Evolutionary conservation across 2,797 vertebrate genomes (phyloP), one percentile per base, ranked within the genome.

Genomic region (Brachyrhaphis roseni): DNA sequence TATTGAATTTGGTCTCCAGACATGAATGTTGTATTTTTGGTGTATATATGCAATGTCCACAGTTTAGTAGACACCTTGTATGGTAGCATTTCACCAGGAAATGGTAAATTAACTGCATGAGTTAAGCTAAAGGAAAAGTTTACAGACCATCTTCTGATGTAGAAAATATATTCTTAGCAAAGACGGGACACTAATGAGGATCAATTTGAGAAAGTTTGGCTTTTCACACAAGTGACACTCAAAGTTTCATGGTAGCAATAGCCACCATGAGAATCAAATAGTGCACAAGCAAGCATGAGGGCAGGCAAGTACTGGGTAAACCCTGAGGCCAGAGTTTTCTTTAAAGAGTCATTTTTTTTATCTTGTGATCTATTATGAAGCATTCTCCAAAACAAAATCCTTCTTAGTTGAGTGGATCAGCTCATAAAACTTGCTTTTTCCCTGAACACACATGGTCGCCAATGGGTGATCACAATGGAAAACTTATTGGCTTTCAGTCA

Each of bases 11-110:
- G 41, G 23, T 5, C 28, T 5, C 31, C 20, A 49, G 28, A 20
- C 46, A 20, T 11, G 3, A 73, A 34, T 10, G 31, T 73, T 49
- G 71, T 11, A 49, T 49, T 49, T 31, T 20, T 5, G 3, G 71
- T 49, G 10, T 12, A 2, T 15, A 20, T 53, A 41, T 43, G 41
- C 26, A 45, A n/a, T 1, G 26, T 45, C 6, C 62, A 20, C 23
- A 36, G 8, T 39, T 39, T 4, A 78, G 81, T 78, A 72, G 74
- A 75, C 86, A 74, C 66, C 85, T 84, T 90, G 93, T 78, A 53
- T 92, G 90, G 86, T 75, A 82, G 72, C 12, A 59, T 75, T 92
- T 91, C 80, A 49, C 78, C 55, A 39, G 72, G 70, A 86, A 87
- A 78, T 75, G 15, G 77, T 87, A 78, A 76, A 88, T 88, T 78